These are phyloP conservation scores for Chionomys nivalis DNA, from an alignment of 2,113 vertebrate genomes.

Conservation along the genomic window DNA sequence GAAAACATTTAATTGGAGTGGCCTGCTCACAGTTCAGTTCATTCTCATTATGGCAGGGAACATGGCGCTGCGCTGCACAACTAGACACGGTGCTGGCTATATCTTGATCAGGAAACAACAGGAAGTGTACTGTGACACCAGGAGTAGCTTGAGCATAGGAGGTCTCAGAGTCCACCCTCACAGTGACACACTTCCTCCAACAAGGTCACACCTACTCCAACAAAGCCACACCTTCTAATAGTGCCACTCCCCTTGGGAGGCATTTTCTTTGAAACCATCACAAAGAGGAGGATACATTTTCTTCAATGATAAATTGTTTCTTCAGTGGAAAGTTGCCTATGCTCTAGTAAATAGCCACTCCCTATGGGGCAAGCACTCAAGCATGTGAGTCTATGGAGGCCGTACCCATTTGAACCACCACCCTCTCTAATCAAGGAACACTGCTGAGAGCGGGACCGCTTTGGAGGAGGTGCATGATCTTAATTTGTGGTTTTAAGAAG, in stretches of 20 bases:
- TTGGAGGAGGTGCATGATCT: not conserved
- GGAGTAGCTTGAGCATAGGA: not conserved
- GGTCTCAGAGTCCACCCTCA: not conserved
- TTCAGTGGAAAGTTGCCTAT: not conserved
- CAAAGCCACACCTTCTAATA: not conserved
- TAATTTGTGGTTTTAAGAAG: constrained; percentile 8
- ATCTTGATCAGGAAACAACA: not conserved
- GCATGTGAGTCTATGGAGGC: not conserved
- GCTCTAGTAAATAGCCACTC: not conserved
- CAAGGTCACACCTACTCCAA: too few relatives aligned
- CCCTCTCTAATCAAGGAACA: not conserved
- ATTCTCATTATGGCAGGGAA: not conserved
- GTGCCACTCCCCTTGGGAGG: not conserved
- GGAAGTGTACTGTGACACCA: not conserved
- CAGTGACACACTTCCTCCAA: not conserved
- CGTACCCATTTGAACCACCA: not conserved
- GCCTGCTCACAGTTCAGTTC: not conserved
- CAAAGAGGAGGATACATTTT: not conserved
- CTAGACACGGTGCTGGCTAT: not conserved
- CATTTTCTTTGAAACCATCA: not conserved
- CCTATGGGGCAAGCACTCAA: not conserved
- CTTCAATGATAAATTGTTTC: not conserved
- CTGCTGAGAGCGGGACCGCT: not conserved
- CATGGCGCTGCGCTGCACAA: not conserved
- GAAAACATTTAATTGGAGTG: not conserved